A percentile compares a stretch with the other conserved stretches of the same genome.
phyloP scores from a whole-genome alignment of 2,888 invertebrate species.

The Lasioglossum pauxillum region DNA sequence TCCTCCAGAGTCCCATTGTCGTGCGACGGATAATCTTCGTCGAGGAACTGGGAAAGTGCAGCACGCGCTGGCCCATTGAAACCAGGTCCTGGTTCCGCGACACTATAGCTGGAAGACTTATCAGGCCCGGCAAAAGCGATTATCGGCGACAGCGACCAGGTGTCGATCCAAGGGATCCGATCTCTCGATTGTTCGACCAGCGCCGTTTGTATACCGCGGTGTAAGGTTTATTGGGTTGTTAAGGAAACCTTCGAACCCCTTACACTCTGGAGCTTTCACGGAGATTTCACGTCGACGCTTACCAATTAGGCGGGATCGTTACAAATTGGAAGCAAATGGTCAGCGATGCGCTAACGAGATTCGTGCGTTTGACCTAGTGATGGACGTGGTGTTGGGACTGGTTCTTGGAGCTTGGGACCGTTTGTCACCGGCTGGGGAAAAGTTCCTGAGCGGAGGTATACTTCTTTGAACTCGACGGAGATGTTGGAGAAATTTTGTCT shows the following conservation, averaged over 20 bases:
- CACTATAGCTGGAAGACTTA: slow-evolving; percentile 43
- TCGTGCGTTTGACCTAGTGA: slow-evolving; percentile 1
- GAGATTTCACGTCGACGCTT: slow-evolving; percentile 51
- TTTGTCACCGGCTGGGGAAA: background rate
- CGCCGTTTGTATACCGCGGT: slow-evolving; percentile 42
- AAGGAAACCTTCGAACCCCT: slow-evolving; percentile 21
- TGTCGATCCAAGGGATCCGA: slow-evolving; percentile 12
- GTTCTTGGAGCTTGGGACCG: background rate
- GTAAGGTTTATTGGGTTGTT: slow-evolving; percentile 56
- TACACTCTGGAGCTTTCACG: slow-evolving; percentile 5
- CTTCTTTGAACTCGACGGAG: background rate
- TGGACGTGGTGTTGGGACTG: background rate
- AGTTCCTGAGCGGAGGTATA: background rate
- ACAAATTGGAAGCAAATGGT: slow-evolving; percentile 43
- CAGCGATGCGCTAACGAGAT: slow-evolving; percentile 10
- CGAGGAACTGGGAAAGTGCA: slow-evolving; percentile 35
- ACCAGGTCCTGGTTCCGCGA: slow-evolving; percentile 34
- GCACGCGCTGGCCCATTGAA: slow-evolving; percentile 47
- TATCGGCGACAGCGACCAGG: slow-evolving; percentile 54
- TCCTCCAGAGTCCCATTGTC: slow-evolving; percentile 25
- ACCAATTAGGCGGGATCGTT: slow-evolving; percentile 35
- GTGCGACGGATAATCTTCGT: slow-evolving; percentile 61
- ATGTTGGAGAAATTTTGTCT: background rate
- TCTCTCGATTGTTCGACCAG: slow-evolving; percentile 22
- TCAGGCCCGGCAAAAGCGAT: slow-evolving; percentile 59